phyloP scores from a whole-genome alignment of 2,888 invertebrate species.

The Dasysyrphus tricinctus region DNA sequence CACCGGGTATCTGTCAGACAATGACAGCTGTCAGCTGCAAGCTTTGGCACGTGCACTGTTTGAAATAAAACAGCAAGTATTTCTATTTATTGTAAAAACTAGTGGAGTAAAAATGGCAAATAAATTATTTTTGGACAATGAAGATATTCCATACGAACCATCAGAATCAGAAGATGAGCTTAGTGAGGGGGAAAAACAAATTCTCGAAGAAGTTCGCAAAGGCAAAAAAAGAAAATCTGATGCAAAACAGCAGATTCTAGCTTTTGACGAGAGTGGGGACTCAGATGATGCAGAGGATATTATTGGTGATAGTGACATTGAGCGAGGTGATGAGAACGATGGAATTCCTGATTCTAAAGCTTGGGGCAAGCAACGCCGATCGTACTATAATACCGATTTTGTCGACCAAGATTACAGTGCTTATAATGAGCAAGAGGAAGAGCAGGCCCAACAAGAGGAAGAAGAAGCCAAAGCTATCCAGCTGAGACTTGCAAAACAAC shows the following conservation, averaged over 20 bases:
- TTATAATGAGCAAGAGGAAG: constrained; percentile 85
- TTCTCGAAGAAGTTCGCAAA: constrained; percentile 86
- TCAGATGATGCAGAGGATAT: constrained; percentile 84
- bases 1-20: too few relatives aligned
- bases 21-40: not conserved
- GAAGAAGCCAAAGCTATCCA: constrained; percentile 93
- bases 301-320: constrained; percentile 89
- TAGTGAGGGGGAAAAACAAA: constrained; percentile 86
- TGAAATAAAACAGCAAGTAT: not conserved
- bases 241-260: constrained; percentile 87
- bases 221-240: constrained; percentile 83
- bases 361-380: constrained; percentile 93
- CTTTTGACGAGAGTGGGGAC: constrained; percentile 83
- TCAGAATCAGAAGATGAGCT: constrained; percentile 90
- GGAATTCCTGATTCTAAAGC: constrained; percentile 91
- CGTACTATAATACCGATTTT: constrained; percentile 94
- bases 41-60: constrained; percentile 1
- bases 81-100: constrained; percentile 17
- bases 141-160: constrained; percentile 85
- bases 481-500: constrained; percentile 89
- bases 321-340: constrained; percentile 88
- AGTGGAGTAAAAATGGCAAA: constrained; percentile 76
- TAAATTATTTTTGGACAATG: constrained; percentile 77
- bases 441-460: constrained; percentile 91
- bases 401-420: constrained; percentile 91